These are phyloP conservation scores for Trochalopteron elliotii DNA, from an alignment of 2,113 vertebrate genomes.

Conservation along the genomic window DNA sequence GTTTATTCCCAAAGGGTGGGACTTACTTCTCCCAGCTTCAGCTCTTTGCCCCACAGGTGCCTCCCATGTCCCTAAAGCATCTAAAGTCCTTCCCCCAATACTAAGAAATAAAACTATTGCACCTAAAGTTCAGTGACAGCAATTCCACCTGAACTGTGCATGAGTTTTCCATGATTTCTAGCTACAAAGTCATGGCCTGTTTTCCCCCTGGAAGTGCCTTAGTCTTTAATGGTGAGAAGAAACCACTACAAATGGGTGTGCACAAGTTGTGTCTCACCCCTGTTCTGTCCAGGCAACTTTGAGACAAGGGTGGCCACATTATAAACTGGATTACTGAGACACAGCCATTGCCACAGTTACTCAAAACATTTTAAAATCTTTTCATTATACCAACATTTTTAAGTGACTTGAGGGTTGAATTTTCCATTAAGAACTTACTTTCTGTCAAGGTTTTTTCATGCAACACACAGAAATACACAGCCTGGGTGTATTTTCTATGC, in stretches of 20 bases:
- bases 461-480: not conserved
- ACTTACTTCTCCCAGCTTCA: not conserved
- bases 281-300: not conserved
- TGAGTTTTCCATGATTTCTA: not conserved
- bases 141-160: not conserved
- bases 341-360: not conserved
- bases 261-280: not conserved
- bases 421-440: not conserved
- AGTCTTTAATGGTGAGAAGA: not conserved
- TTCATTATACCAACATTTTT: not conserved
- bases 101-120: not conserved
- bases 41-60: not conserved
- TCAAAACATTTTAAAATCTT: not conserved
- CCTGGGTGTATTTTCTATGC: not conserved
- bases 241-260: rapidly evolving
- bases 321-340: not conserved
- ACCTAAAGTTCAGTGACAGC: not conserved
- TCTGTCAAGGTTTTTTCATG: not conserved
- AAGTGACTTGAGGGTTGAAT: not conserved
- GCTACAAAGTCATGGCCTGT: not conserved
- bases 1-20: not conserved
- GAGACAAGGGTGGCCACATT: not conserved
- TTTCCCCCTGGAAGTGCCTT: not conserved
- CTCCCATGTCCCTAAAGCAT: not conserved
- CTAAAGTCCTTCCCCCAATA: rapidly evolving